A percentile compares a stretch with the other conserved stretches of the same genome.
These are phyloP conservation scores for Pediacus dermestoides DNA, from an alignment of 2,888 invertebrate species.

Conservation along the genomic window DNA sequence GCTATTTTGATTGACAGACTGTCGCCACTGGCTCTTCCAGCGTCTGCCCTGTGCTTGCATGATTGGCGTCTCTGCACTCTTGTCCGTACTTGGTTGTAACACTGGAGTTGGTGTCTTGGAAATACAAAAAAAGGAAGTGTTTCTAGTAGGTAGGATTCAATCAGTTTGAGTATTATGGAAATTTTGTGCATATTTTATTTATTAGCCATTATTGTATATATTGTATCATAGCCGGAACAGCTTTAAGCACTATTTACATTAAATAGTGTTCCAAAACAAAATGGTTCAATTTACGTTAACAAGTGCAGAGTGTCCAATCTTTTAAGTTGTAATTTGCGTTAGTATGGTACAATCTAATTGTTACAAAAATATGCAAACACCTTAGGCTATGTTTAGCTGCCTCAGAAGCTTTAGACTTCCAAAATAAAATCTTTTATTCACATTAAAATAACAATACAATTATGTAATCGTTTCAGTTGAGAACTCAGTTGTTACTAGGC, in stretches of 20 bases:
- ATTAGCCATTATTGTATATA: constrained; percentile 42
- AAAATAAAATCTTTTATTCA: constrained; percentile 17
- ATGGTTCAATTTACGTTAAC: constrained; percentile 26
- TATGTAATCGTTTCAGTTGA: too few species aligned
- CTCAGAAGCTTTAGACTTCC: constrained; percentile 22
- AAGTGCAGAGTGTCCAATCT: constrained; percentile 39
- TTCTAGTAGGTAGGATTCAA: too few species aligned
- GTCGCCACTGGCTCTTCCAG: constrained; percentile 40
- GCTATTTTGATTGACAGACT: constrained; percentile 34
- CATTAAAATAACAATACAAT: constrained; percentile 12
- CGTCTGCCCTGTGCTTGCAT: constrained; percentile 37
- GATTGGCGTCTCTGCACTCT: constrained; percentile 41
- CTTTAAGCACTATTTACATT: constrained; percentile 44
- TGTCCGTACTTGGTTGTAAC: too few species aligned
- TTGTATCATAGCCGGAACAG: constrained; percentile 41
- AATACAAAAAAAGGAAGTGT: too few species aligned
- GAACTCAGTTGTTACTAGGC: constrained; percentile 16
- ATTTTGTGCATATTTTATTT: too few species aligned
- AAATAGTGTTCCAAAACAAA: constrained; percentile 41
- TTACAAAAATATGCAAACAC: constrained; percentile 13
- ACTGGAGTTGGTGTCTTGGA: too few species aligned
- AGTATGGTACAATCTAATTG: constrained; percentile 4
- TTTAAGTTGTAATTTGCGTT: constrained; percentile 12
- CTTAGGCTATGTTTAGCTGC: constrained; percentile 22
- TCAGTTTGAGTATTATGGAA: too few species aligned